Percentiles rank a stretch among this genome's conserved stretches.
These are phyloP conservation scores for Rhinella marina DNA, from an alignment of 2,797 vertebrate species.

Conservation along the genomic window DNA sequence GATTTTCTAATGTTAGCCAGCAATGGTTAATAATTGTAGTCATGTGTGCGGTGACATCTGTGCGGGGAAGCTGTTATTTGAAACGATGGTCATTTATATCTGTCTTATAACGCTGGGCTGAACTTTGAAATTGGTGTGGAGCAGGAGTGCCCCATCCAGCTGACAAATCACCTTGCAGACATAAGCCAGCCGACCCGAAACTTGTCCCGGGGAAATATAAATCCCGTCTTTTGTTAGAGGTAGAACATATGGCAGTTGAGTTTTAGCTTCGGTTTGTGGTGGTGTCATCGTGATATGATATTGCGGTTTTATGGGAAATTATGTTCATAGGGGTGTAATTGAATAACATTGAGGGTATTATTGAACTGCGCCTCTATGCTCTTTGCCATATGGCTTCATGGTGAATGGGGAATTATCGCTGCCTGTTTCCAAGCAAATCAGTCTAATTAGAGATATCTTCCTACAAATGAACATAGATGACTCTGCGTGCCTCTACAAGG, in stretches of 20 bases:
- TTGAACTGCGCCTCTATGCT: slow-evolving; percentile 51
- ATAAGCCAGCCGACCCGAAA: slow-evolving; percentile 36
- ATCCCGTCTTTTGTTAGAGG: slow-evolving; percentile 53
- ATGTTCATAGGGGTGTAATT: slow-evolving; percentile 62
- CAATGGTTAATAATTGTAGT: slow-evolving; percentile 42
- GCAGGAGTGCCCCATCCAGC: slow-evolving; percentile 32
- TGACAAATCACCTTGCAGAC: slow-evolving; percentile 56
- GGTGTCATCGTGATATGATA: slow-evolving; percentile 57
- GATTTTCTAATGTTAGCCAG: slow-evolving; percentile 27
- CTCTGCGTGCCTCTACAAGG: neutral
- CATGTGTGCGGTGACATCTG: slow-evolving; percentile 44
- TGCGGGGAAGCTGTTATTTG: slow-evolving; percentile 29
- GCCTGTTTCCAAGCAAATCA: slow-evolving; percentile 45
- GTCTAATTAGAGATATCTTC: slow-evolving; percentile 48
- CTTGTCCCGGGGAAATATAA: slow-evolving; percentile 44
- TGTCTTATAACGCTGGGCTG: slow-evolving; percentile 31
- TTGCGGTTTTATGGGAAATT: slow-evolving; percentile 59
- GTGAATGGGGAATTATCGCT: slow-evolving; percentile 53
- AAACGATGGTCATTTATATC: slow-evolving; percentile 33
- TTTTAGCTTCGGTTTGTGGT: slow-evolving; percentile 50
- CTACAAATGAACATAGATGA: slow-evolving; percentile 6
- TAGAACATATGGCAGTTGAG: slow-evolving; percentile 56
- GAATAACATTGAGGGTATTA: slow-evolving; percentile 59
- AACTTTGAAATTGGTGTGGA: slow-evolving; percentile 48
- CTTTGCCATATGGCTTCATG: slow-evolving; percentile 59